phyloP scores from a whole-genome alignment of 92 coral and sea anemone species.

The Virgularia gustaviana region DNA sequence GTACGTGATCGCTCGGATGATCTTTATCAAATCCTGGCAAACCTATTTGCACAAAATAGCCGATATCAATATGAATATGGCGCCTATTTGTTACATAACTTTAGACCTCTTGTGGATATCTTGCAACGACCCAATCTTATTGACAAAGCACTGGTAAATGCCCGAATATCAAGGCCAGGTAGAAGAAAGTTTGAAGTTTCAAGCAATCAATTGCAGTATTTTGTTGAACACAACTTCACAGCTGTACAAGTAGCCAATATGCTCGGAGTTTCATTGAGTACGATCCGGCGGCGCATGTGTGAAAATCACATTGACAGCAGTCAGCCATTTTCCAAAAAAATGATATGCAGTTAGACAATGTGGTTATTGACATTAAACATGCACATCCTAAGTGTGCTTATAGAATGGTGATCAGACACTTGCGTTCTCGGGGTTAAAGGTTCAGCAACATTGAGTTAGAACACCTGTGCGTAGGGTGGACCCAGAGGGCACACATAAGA shows the following conservation, averaged over 20 bases:
- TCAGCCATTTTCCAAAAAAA: constrained; percentile 51
- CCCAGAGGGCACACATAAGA: constrained; percentile 14
- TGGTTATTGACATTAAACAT: constrained; percentile 41
- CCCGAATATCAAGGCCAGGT: constrained; percentile 15
- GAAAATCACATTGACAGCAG: constrained; percentile 40
- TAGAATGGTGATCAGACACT: constrained; percentile 55
- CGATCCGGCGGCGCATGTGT: constrained; percentile 40
- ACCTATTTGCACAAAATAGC: constrained; percentile 1
- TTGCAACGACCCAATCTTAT: neutral
- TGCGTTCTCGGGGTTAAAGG: neutral
- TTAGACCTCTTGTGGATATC: neutral
- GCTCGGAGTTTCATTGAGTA: constrained; percentile 51
- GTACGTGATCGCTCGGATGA: constrained; percentile 3
- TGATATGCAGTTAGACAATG: constrained; percentile 44
- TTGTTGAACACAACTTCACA: constrained; percentile 46
- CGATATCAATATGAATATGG: too few relatives aligned
- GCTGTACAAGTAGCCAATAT: constrained; percentile 35
- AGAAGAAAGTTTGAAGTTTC: constrained; percentile 50
- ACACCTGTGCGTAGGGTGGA: neutral
- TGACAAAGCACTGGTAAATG: neutral
- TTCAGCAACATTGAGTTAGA: neutral
- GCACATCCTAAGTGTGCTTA: constrained; percentile 48
- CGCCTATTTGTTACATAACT: neutral
- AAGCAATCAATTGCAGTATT: constrained; percentile 44
- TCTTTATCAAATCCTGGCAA: constrained; percentile 3